Percentiles rank a stretch among this genome's conserved stretches.
Evolutionary conservation across 2,888 invertebrate genomes (phyloP).

Genomic region (Caenorhabditis sp.): DNA sequence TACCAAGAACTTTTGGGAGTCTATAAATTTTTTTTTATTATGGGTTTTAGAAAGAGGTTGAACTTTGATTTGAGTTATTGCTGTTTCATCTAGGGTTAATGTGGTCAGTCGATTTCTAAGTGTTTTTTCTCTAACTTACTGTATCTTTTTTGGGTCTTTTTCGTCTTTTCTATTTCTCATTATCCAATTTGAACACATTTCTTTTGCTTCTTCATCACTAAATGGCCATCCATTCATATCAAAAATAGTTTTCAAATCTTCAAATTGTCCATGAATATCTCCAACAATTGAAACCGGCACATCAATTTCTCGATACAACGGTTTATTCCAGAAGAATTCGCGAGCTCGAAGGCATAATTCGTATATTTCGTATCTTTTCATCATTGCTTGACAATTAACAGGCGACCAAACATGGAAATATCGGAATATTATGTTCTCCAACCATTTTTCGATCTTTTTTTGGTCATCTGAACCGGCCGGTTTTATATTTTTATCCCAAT

Average conservation of each 20-base stretch:
- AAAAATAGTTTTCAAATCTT: constrained; percentile 59
- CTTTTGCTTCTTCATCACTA: constrained; percentile 37
- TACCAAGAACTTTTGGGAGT: constrained; percentile 1
- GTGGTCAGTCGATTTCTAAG: no score
- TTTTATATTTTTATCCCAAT: constrained; percentile 20
- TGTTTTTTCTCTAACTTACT: background rate
- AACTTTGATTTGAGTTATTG: no score
- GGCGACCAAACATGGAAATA: constrained; percentile 51
- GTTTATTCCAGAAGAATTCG: constrained; percentile 59
- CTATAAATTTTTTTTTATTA: background rate
- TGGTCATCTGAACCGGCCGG: constrained; percentile 19
- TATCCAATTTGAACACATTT: constrained; percentile 28
- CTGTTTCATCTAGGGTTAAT: no score
- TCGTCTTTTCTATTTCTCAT: constrained; percentile 2
- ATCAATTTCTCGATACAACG: constrained; percentile 76
- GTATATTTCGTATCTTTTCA: constrained; percentile 55
- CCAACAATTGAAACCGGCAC: constrained; percentile 98
- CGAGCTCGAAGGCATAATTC: constrained; percentile 61
- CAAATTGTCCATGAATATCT: constrained; percentile 97
- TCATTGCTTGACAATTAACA: constrained; percentile 51
- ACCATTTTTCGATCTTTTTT: constrained; percentile 41
- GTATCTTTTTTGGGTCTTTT: background rate
- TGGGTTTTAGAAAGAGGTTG: no score
- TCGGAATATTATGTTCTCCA: constrained; percentile 38
- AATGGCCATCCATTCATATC: constrained; percentile 57